A percentile compares a stretch with the other conserved stretches of the same genome.
phyloP scores from a whole-genome alignment of 1,140 invertebrate genomes.

The Archegozetes longisetosus region DNA sequence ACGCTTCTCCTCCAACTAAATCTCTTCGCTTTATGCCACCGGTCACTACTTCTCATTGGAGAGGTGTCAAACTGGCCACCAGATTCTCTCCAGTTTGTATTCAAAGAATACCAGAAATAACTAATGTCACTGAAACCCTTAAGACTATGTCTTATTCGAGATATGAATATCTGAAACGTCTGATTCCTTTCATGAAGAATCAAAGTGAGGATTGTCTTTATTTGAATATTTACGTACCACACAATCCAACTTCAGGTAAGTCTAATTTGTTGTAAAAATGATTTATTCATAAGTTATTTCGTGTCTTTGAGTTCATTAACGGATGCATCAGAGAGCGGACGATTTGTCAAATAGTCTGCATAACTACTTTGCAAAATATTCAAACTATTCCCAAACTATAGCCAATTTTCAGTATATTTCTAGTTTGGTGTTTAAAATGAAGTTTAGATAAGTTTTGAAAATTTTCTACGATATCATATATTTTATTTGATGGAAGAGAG shows the following conservation, averaged over 20 bases:
- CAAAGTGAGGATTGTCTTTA: conserved; percentile 94
- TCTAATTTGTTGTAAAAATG: not conserved
- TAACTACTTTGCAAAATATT: too few relatives aligned
- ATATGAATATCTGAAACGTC: conserved; percentile 62
- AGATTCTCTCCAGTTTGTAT: conserved; percentile 27
- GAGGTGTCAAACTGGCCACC: conserved; percentile 47
- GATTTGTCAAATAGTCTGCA: too few relatives aligned
- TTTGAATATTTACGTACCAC: conserved; percentile 84
- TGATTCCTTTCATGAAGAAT: conserved; percentile 67
- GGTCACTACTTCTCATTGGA: conserved; percentile 58
- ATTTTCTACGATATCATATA: too few relatives aligned
- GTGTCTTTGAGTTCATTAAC: not conserved
- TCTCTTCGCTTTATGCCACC: conserved; percentile 85
- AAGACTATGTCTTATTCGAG: conserved; percentile 51
- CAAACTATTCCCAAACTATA: too few relatives aligned
- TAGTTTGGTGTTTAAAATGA: too few relatives aligned
- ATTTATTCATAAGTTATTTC: not conserved
- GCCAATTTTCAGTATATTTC: too few relatives aligned
- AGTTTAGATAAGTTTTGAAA: too few relatives aligned
- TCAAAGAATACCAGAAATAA: conserved; percentile 34
- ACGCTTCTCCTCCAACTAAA: conserved; percentile 79
- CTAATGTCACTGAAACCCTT: conserved; percentile 35
- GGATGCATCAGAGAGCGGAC: too few relatives aligned
- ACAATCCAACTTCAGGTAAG: not conserved
- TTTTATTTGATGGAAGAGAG: too few relatives aligned